Percentiles rank a stretch among this genome's conserved stretches.
Evolutionary conservation across 2,113 vertebrate genomes (phyloP).

Genomic region (Arothron firmamentum): DNA sequence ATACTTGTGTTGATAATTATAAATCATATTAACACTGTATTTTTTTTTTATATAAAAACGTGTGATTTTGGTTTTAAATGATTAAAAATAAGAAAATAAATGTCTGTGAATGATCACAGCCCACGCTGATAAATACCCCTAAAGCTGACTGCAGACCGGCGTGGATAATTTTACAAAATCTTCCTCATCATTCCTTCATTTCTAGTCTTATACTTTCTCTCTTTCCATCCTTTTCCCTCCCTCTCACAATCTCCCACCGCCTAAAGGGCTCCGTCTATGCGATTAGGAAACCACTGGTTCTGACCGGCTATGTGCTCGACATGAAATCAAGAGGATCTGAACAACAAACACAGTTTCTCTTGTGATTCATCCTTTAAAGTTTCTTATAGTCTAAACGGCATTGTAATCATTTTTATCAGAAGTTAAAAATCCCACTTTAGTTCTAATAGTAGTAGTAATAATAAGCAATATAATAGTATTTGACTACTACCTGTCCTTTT

Average conservation of each 20-base stretch:
- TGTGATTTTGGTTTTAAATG: too few relatives aligned
- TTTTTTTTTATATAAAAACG: too few relatives aligned
- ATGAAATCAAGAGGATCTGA: conserved; percentile 59
- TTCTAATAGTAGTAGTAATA: too few relatives aligned
- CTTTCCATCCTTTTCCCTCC: conserved; percentile 24
- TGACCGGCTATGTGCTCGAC: conserved; percentile 46
- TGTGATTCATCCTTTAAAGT: conserved; percentile 50
- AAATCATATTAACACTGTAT: too few relatives aligned
- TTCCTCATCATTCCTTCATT: conserved; percentile 32
- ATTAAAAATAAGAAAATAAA: too few relatives aligned
- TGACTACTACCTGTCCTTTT: too few relatives aligned
- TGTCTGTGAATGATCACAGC: conserved; percentile 58
- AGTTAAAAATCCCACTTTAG: too few relatives aligned
- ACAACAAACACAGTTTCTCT: conserved; percentile 16
- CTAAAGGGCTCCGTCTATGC: conserved; percentile 47
- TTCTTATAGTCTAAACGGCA: background rate
- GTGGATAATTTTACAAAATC: conserved; percentile 79
- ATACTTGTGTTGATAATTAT: too few relatives aligned
- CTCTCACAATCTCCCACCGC: conserved; percentile 9
- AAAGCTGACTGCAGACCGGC: conserved; percentile 80
- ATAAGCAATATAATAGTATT: too few relatives aligned
- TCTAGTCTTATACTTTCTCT: conserved; percentile 48
- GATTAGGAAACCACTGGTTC: conserved; percentile 42
- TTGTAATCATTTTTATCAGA: too few relatives aligned
- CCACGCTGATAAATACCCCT: conserved; percentile 79